These are phyloP conservation scores for Ciconia stormi DNA, from an alignment of 2,113 vertebrate genomes.

Conservation along the genomic window DNA sequence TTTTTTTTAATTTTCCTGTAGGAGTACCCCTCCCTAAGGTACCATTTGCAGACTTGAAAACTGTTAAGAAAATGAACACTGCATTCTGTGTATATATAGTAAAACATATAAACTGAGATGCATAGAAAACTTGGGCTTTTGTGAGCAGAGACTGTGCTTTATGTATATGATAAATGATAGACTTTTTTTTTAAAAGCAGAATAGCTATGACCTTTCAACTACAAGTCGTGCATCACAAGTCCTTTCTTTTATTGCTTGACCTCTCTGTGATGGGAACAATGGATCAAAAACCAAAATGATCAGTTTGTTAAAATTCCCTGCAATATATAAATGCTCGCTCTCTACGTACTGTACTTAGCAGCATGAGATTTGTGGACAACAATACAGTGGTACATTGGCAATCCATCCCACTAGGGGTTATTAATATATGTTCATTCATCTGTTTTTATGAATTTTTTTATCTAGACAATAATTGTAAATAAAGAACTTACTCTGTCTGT, in stretches of 20 bases:
- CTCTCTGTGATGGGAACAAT: conserved; percentile 79
- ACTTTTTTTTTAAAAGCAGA: conserved; percentile 47
- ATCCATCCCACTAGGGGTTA: conserved; percentile 94
- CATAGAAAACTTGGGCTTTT: conserved; percentile 68
- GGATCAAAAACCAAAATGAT: conserved; percentile 71
- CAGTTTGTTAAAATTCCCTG: conserved; percentile 81
- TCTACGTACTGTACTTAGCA: conserved; percentile 95
- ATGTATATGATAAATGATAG: conserved; percentile 69
- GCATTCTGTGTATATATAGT: conserved; percentile 77
- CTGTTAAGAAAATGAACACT: conserved; percentile 77
- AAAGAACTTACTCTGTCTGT: conserved; percentile 99
- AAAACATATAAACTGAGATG: conserved; percentile 67
- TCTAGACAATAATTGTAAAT: conserved; percentile 99
- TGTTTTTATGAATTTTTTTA: conserved; percentile 99
- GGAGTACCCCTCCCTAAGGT: conserved; percentile 68
- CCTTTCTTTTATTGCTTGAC: conserved; percentile 71
- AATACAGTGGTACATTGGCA: conserved; percentile 90
- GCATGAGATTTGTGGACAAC: conserved; percentile 96
- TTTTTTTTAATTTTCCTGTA: conserved; percentile 35
- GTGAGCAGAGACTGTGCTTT: conserved; percentile 72
- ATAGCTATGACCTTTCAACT: conserved; percentile 65
- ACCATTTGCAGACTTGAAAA: conserved; percentile 71
- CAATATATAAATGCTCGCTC: conserved; percentile 93
- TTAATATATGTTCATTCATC: conserved; percentile 96
- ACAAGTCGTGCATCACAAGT: conserved; percentile 68